phyloP scores from a whole-genome alignment of 92 coral and sea anemone species.

The Epizoanthus illoricatus region DNA sequence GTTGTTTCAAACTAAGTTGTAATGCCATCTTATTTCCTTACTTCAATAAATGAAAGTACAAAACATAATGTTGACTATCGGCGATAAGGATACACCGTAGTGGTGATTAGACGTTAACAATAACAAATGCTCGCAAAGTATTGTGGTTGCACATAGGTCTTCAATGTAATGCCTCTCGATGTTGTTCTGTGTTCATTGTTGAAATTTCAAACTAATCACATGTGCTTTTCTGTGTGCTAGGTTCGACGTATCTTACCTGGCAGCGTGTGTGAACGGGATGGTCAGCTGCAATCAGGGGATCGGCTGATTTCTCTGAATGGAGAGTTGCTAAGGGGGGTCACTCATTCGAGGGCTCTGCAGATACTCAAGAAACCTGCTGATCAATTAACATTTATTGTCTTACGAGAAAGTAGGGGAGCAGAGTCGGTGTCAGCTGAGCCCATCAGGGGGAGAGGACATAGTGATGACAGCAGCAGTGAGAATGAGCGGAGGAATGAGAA shows the following conservation, averaged over 20 bases:
- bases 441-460: neutral
- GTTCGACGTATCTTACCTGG: conserved; percentile 90
- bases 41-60: no score
- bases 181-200: neutral
- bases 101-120: no score
- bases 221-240: conserved; percentile 38
- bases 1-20: no score
- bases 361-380: conserved; percentile 87
- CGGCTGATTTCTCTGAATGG: conserved; percentile 84
- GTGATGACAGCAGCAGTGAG: conserved; percentile 38
- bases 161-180: no score
- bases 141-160: no score
- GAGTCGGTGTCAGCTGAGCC: conserved; percentile 6
- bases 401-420: conserved; percentile 55
- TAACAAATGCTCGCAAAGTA: no score
- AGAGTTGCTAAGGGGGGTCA: conserved; percentile 66
- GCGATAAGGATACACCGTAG: no score
- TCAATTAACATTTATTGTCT: conserved; percentile 60
- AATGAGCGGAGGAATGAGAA: conserved; percentile 20
- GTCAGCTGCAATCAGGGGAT: conserved; percentile 78
- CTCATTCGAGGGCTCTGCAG: conserved; percentile 87
- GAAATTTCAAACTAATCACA: no score
- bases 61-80: no score
- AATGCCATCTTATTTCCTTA: no score
- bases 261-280: conserved; percentile 83